Percentiles rank a stretch among this genome's conserved stretches.
These are phyloP conservation scores for Lithophane leautieri DNA, from an alignment of 2,888 invertebrate genomes.

Conservation along the genomic window DNA sequence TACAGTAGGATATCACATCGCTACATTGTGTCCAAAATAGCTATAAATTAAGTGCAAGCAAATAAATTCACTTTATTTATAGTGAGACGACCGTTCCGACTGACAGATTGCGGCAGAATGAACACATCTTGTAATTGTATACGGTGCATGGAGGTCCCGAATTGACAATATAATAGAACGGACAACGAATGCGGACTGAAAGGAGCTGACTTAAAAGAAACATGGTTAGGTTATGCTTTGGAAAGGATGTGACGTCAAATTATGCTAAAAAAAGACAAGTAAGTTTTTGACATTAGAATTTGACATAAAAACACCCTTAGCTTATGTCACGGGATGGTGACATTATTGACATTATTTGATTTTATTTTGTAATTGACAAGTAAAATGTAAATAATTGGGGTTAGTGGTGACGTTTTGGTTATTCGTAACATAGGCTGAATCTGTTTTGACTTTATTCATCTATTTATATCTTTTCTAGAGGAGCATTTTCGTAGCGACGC, in stretches of 20 bases:
- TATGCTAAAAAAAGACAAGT: not conserved
- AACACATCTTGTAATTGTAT: slow-evolving; percentile 88
- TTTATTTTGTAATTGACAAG: not conserved
- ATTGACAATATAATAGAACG: slow-evolving; percentile 87
- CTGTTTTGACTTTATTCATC: slow-evolving; percentile 56
- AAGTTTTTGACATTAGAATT: slow-evolving; percentile 1
- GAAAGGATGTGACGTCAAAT: slow-evolving; percentile 24
- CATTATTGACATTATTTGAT: not conserved
- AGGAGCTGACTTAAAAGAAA: slow-evolving; percentile 43
- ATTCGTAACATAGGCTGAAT: slow-evolving; percentile 50
- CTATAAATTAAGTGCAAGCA: slow-evolving; percentile 84
- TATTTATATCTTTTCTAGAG: slow-evolving; percentile 66
- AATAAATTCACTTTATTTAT: slow-evolving; percentile 87
- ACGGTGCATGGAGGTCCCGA: slow-evolving; percentile 80
- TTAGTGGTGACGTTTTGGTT: slow-evolving; percentile 25
- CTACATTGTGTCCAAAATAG: slow-evolving; percentile 83
- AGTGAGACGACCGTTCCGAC: slow-evolving; percentile 71
- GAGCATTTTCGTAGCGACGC: slow-evolving; percentile 60
- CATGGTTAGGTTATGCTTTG: slow-evolving; percentile 48
- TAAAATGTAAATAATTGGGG: not conserved
- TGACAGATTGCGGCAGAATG: slow-evolving; percentile 87
- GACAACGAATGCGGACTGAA: slow-evolving; percentile 61
- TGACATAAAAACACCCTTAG: slow-evolving; percentile 17
- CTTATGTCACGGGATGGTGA: not conserved
- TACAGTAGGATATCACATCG: slow-evolving; percentile 73